These are phyloP conservation scores for Ormyrus thymus DNA, from an alignment of 2,888 invertebrate species.

Conservation along the genomic window DNA sequence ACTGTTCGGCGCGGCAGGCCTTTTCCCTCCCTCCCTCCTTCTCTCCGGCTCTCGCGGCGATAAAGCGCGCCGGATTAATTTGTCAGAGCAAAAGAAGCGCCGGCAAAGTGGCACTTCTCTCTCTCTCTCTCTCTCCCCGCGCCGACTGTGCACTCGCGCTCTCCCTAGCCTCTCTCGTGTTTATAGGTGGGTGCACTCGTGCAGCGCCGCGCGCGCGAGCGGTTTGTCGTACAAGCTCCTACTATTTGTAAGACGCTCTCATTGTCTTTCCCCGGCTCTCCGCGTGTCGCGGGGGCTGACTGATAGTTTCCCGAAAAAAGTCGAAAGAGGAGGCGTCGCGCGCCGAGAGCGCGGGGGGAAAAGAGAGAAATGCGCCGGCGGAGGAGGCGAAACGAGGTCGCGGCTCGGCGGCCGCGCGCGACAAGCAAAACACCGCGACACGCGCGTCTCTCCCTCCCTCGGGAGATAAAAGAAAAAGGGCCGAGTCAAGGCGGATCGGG, in stretches of 20 bases:
- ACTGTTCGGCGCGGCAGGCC: slow-evolving; percentile 18
- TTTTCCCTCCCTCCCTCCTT: slow-evolving; percentile 10
- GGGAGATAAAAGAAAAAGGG: slow-evolving; percentile 20
- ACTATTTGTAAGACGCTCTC: slow-evolving; percentile 43
- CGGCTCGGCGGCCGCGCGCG: slow-evolving; percentile 33
- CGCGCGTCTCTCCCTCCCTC: slow-evolving; percentile 13
- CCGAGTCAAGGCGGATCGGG: slow-evolving; percentile 12
- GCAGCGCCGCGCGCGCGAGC: slow-evolving; percentile 22
- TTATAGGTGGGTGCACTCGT: slow-evolving; percentile 19
- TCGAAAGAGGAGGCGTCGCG: slow-evolving; percentile 2
- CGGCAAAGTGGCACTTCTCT: slow-evolving; percentile 40
- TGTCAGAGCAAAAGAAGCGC: slow-evolving; percentile 54
- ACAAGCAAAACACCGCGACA: slow-evolving; percentile 34
- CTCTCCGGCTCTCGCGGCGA: slow-evolving; percentile 54
- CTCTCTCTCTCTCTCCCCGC: not conserved
- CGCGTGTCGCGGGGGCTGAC: slow-evolving; percentile 12
- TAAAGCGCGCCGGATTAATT: slow-evolving; percentile 55
- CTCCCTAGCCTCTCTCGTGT: not conserved
- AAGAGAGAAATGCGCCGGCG: slow-evolving; percentile 4
- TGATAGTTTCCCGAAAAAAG: slow-evolving; percentile 41
- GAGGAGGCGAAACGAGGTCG: slow-evolving; percentile 48
- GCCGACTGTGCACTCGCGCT: not conserved
- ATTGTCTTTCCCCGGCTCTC: slow-evolving; percentile 27
- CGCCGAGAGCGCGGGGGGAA: not conserved
- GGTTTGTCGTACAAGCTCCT: slow-evolving; percentile 46